Conservation (phyloP, 2,888 invertebrate genomes). For the Campaea margaritaria region DNA sequence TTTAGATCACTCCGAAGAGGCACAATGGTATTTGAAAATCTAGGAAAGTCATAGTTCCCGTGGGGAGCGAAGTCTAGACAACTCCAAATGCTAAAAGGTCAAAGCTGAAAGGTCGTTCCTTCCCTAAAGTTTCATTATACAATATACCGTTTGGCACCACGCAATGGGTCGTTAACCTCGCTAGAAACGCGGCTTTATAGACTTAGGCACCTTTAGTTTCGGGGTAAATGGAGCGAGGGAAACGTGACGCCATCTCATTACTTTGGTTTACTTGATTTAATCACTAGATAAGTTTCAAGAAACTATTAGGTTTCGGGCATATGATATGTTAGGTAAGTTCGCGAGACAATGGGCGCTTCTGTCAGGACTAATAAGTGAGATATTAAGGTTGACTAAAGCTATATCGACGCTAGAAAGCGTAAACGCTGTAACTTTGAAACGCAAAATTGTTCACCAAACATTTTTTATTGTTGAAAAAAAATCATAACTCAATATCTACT, state of each 20-base stretch:
- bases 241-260: conserved; percentile 14
- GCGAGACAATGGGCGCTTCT: no score
- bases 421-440: no score
- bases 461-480: no score
- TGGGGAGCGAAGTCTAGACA: not conserved
- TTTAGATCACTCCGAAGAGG: no score
- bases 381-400: no score
- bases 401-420: no score
- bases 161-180: conserved; percentile 29
- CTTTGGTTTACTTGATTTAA: conserved; percentile 16
- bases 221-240: conserved; percentile 9
- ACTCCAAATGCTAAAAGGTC: not conserved
- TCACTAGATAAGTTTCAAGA: not conserved
- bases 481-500: no score
- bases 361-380: no score
- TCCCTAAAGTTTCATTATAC: conserved; percentile 9
- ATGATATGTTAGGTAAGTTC: no score
- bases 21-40: no score
- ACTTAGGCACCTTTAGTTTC: conserved; percentile 1
- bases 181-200: conserved; percentile 15
- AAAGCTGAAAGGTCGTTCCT: not conserved
- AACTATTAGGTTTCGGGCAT: not conserved
- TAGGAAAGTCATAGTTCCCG: not conserved
- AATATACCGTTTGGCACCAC: conserved; percentile 25
- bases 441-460: no score